Percentiles rank a stretch among this genome's conserved stretches.
phyloP scores from a whole-genome alignment of 2,888 invertebrate genomes.

The Helicoverpa assulta region DNA sequence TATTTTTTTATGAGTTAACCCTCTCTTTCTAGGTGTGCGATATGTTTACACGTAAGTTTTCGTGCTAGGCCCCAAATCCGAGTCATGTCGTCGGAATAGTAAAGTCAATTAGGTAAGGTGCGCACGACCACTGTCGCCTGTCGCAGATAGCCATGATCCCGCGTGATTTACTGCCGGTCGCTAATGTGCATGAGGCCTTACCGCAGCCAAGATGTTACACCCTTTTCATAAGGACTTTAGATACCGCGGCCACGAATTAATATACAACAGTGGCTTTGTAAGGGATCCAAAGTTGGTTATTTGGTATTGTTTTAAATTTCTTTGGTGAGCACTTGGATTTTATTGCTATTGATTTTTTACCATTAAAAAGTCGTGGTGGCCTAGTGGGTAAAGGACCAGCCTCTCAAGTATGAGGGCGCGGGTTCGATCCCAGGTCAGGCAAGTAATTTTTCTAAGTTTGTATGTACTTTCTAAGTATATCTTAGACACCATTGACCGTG shows the following conservation, averaged over 20 bases:
- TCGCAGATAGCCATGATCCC: slow-evolving; percentile 82
- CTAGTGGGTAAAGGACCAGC: too few relatives aligned
- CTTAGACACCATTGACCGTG: too few relatives aligned
- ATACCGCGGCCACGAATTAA: slow-evolving; percentile 55
- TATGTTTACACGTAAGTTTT: too few relatives aligned
- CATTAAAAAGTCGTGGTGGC: too few relatives aligned
- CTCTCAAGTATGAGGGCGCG: too few relatives aligned
- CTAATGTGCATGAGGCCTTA: slow-evolving; percentile 75
- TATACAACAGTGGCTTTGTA: slow-evolving; percentile 48
- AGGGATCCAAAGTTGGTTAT: slow-evolving; percentile 13
- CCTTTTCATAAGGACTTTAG: slow-evolving; percentile 62
- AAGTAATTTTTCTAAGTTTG: too few relatives aligned
- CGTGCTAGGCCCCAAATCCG: background rate
- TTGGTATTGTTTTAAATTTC: slow-evolving; percentile 23
- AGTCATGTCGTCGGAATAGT: slow-evolving; percentile 19
- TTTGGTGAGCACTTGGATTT: background rate
- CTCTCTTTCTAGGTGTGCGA: too few relatives aligned
- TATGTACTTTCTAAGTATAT: too few relatives aligned
- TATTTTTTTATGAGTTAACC: too few relatives aligned
- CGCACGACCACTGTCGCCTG: slow-evolving; percentile 56
- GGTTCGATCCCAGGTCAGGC: too few relatives aligned
- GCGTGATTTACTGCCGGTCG: slow-evolving; percentile 79
- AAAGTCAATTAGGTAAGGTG: slow-evolving; percentile 60
- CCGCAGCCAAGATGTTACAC: slow-evolving; percentile 64
- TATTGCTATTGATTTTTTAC: background rate